Conservation (phyloP, 2,888 invertebrate species). For the Noctua janthina region DNA sequence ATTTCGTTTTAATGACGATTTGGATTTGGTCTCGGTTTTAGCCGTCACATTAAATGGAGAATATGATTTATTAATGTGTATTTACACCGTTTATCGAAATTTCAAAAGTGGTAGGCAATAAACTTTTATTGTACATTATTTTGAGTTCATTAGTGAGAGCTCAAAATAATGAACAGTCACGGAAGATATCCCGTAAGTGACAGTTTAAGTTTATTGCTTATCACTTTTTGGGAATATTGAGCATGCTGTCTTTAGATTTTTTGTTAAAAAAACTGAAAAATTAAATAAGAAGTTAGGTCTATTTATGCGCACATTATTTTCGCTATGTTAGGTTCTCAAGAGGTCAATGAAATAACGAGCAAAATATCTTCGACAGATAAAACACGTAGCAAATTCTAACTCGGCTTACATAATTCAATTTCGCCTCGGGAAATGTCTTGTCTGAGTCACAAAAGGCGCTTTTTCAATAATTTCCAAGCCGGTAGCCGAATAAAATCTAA, state of each 20-base stretch:
- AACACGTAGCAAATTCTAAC: constrained; percentile 59
- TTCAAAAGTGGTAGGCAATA: background rate
- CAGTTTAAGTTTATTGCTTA: too few species aligned
- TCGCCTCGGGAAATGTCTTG: constrained; percentile 47
- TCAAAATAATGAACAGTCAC: too few species aligned
- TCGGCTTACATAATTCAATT: constrained; percentile 59
- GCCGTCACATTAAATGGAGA: background rate
- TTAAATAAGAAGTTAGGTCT: background rate
- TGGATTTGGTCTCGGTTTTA: constrained; percentile 1
- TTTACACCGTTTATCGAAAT: background rate
- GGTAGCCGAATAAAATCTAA: constrained; percentile 44
- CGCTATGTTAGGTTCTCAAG: background rate
- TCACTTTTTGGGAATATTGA: background rate
- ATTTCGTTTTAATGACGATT: constrained; percentile 3
- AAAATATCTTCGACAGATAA: constrained; percentile 26
- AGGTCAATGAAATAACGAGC: background rate
- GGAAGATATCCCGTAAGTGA: too few species aligned
- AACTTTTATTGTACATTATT: too few species aligned
- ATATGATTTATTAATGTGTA: background rate
- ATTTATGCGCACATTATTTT: background rate
- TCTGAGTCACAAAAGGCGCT: constrained; percentile 48
- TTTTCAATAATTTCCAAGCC: constrained; percentile 58
- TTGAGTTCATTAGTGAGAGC: too few species aligned
- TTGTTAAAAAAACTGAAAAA: background rate
- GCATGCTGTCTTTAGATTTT: background rate